Conservation (phyloP, 2,888 invertebrate genomes). For the Synanthedon tipuliformis region DNA sequence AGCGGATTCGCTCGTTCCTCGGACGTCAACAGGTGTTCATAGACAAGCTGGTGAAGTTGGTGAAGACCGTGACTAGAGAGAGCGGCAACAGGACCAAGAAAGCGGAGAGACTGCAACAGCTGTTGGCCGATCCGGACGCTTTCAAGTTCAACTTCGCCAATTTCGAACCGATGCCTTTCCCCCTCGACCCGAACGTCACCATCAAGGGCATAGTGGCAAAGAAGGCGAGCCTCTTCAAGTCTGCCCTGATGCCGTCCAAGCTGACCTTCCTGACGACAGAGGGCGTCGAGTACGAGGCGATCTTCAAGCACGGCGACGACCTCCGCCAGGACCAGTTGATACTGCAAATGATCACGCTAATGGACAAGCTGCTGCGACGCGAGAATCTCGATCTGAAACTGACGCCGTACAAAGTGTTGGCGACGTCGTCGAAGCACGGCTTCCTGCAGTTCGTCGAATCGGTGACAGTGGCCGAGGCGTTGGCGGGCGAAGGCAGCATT, state of each 20-base stretch:
- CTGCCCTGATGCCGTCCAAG: conserved; percentile 93
- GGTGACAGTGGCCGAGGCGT: conserved; percentile 90
- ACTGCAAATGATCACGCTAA: conserved; percentile 96
- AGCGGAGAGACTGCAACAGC: conserved; percentile 86
- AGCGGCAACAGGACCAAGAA: conserved; percentile 93
- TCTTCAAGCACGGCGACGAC: conserved; percentile 98
- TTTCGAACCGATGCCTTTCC: conserved; percentile 94
- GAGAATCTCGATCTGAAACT: conserved; percentile 97
- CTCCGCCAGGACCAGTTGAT: conserved; percentile 97
- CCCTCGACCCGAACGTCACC: conserved; percentile 90
- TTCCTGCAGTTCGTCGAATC: conserved; percentile 97
- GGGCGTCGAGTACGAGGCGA: conserved; percentile 89
- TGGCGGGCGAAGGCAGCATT: conserved; percentile 88
- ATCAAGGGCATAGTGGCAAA: conserved; percentile 90
- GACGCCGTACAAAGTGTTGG: conserved; percentile 94
- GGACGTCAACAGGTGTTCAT: conserved; percentile 91
- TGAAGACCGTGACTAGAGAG: conserved; percentile 90
- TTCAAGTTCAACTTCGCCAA: conserved; percentile 89
- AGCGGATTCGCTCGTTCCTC: conserved; percentile 80
- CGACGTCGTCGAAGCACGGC: conserved; percentile 95
- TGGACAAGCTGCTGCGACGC: conserved; percentile 93
- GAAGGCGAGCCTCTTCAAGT: conserved; percentile 94
- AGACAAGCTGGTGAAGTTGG: conserved; percentile 87
- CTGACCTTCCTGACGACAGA: conserved; percentile 88
- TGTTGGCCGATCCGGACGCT: conserved; percentile 83